phyloP scores from a whole-genome alignment of 2,113 vertebrate species.

The Poeciliopsis turrubarensis region DNA sequence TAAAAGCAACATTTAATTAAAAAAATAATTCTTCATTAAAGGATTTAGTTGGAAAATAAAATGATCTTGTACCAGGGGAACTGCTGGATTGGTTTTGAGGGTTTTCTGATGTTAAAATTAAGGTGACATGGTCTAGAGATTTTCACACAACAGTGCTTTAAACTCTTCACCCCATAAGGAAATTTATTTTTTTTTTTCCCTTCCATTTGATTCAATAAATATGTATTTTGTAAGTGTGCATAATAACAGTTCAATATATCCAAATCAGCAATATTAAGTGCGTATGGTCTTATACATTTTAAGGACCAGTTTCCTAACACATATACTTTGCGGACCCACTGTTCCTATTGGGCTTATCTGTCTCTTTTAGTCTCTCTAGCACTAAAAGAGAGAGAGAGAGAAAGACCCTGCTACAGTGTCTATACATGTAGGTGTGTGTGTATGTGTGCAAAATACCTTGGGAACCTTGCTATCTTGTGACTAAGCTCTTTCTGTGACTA shows the following conservation, averaged over 20 bases:
- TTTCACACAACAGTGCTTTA: neutral
- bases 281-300: too few relatives aligned
- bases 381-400: too few relatives aligned
- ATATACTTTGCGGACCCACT: too few relatives aligned
- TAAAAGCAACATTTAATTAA: neutral
- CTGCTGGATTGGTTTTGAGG: neutral
- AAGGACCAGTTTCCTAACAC: too few relatives aligned
- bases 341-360: too few relatives aligned
- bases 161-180: neutral
- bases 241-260: neutral
- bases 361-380: too few relatives aligned
- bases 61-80: neutral
- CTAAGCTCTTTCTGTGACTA: constrained; percentile 14
- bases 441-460: constrained; percentile 36
- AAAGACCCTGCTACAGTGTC: neutral
- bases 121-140: neutral
- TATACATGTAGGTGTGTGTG: constrained; percentile 32
- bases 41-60: neutral
- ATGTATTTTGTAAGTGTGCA: neutral
- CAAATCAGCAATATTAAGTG: too few relatives aligned
- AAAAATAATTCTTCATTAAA: neutral
- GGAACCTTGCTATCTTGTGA: constrained; percentile 46
- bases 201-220: neutral
- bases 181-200: neutral
- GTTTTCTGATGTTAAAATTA: neutral